Base-by-base conservation (phyloP, 2,797 vertebrate species). In the Gephyroberyx darwinii region DNA sequence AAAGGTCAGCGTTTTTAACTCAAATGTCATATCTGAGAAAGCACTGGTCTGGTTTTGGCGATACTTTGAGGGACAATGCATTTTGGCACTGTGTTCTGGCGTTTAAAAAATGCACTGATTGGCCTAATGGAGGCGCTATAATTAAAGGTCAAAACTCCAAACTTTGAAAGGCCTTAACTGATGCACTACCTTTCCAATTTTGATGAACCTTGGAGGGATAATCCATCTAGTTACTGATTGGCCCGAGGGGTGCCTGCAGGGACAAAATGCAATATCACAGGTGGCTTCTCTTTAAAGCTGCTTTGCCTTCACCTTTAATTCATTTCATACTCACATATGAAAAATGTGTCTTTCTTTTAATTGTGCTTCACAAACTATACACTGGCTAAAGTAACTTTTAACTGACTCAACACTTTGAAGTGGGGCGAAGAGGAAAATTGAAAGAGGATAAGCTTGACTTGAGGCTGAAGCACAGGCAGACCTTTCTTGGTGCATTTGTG, bases 401-500 rank as follows among this genome's bases (percentile, higher is more conserved):
- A 17, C 47, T 55, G 60, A 56, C 8, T 41, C 43, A 41, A 39
- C 51, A 35, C 79, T 78, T 87, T 83, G 77, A 75, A 81, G 65
- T 86, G 41, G 56, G 66, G 22, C 61, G 37, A 68, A 74, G 66
- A 41, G 68, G 50, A 37, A 60, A 55, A 73, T 20, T 69, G 75
- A 75, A 73, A 71, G 72, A 52, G 70, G 68, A 77, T 85, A 78
- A 85, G 76, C 64, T 48, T 37, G 30, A 22, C 85, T 77, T 0
- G 7, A 69, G 85, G 82, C 80, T 35, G 55, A 50, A 75, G 78
- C 78, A 43, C 68, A 70, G 59, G 20, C 73, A 80, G 77, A 80
- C 76, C 75, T 86, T 84, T 67, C 74, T 52, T 60, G 61, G 58
- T 84, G 20, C 43, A 45, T 78, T 54, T 71, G 67, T 35, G 3